Evolutionary conservation across 1,140 invertebrate species (phyloP), one percentile per base, ranked within the genome.

Genomic region (Drosophila littoralis): DNA sequence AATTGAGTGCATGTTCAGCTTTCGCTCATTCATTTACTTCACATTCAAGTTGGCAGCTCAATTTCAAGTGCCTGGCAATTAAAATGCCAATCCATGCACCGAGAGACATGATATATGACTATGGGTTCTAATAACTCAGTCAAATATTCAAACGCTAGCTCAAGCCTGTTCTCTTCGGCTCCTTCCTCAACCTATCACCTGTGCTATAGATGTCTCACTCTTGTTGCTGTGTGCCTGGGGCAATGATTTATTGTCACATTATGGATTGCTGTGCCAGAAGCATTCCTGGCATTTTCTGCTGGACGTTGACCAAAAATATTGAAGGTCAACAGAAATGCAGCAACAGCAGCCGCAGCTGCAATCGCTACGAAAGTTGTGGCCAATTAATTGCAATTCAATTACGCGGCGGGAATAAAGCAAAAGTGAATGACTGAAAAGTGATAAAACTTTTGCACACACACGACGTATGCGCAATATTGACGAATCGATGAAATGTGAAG

Each of bases 11-110:
- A 8, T 9, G 6, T 9, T 54, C 4, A 7, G 8, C 3, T 36
- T 15, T 8, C 7, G 13, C 33, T 17, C 51, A 54, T 42, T 13
- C 6, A 32, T 13, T 15, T 5, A 7, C 40, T 12, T 42, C 35
- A 32, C 48, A 40, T 45, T 65, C 6, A 36, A 59, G 8, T 63
- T 64, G 45, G 33, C 59, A 45, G 55, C 54, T 59, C 12, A 46
- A 71, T 51, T 71, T 52, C 22, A 38, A 75, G 17, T 60, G 57
- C 13, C 55, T 42, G 22, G 81, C 81, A 84, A 81, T 84, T 86
- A 77, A 86, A 85, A 86, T 66, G 82, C 28, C 81, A 84, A 77
- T 77, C 65, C 46, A 77, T 60, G 48, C 32, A 36, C 6, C 73
- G 69, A 63, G 57, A 55, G 40, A 60, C 9, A 85, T 85, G 69